Base-by-base conservation (phyloP, 2,797 vertebrate species). In the Atherinosoma microstoma region DNA sequence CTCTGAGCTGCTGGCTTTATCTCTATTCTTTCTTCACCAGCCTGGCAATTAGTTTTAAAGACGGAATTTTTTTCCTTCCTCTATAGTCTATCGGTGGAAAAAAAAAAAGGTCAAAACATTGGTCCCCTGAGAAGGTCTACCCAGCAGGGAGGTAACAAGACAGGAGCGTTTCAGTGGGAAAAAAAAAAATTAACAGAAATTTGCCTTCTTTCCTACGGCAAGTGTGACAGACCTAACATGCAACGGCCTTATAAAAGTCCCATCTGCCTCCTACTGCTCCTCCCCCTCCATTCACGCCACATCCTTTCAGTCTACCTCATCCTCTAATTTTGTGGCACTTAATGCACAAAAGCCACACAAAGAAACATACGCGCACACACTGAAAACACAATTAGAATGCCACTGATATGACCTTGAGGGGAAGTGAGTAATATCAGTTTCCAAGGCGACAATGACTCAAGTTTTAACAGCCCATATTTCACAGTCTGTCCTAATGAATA, bases 401-500 rank as follows among this genome's bases (percentile, higher is more conserved):
- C 85, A 87, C 73, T 73, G 83, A 75, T 62, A 42, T 90, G 93
- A 94, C 93, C 94, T 95, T 94, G 91, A 91, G 81, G 86, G 91
- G 90, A 91, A 90, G 83, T 91, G 86, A 89, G 78, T 87, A 87
- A 93, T 90, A 86, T 90, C 84, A 80, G 91, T 94, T 94, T 91
- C 91, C 90, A 89, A 91, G 91, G 92, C 83, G 80, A 94, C 91
- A 91, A 89, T 89, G 87, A 84, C 79, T 90, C 80, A 78, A 91
- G 87, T 87, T 90, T 86, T 87, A 93, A 87, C 91, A 86, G 92
- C 89, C 89, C 89, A 86, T 89, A 89, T 89, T 93, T 92, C 89
- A 88, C 89, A 90, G 88, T 91, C 84, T 61, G 57, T 79, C 87
- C 89, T 94, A 93, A 95, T 95, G 90, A 95, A 94, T 92, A 88